phyloP scores from a whole-genome alignment of 2,797 vertebrate genomes.

The Coccyzus lansbergi region DNA sequence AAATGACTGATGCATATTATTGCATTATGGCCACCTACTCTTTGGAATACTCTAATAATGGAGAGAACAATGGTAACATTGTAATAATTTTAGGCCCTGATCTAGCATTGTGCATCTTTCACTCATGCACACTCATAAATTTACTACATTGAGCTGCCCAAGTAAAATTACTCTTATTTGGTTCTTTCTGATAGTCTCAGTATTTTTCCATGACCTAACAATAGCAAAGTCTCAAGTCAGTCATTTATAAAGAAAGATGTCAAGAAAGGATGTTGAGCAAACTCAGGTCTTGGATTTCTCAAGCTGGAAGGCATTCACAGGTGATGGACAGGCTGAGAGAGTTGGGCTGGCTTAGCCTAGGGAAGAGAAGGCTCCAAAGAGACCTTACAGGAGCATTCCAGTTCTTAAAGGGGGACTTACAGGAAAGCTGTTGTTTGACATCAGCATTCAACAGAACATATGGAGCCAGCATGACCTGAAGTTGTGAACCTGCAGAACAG shows the following conservation, averaged over 20 bases:
- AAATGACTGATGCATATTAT: background rate
- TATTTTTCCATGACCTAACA: background rate
- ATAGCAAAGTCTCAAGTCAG: background rate
- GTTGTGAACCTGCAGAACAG: background rate
- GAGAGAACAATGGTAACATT: background rate
- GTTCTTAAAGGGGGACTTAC: too few species aligned
- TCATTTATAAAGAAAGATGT: background rate
- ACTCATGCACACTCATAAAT: background rate
- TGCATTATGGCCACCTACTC: background rate
- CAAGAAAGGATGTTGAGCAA: background rate
- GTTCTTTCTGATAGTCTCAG: background rate
- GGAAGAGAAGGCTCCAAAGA: too few species aligned
- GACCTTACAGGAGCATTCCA: too few species aligned
- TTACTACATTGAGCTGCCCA: background rate
- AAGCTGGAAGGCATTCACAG: background rate
- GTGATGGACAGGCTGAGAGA: background rate
- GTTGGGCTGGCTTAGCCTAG: too few species aligned
- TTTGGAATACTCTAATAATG: slow-evolving; percentile 1
- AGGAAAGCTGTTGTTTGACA: background rate
- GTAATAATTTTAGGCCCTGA: background rate
- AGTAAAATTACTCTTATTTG: background rate
- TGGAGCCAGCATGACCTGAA: background rate
- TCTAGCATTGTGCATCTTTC: background rate
- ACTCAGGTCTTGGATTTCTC: background rate
- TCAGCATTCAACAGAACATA: background rate